Percentiles rank a stretch among this genome's conserved stretches.
These are phyloP conservation scores for Macrostomum lignano DNA, from an alignment of 1,140 invertebrate genomes.

Conservation along the genomic window DNA sequence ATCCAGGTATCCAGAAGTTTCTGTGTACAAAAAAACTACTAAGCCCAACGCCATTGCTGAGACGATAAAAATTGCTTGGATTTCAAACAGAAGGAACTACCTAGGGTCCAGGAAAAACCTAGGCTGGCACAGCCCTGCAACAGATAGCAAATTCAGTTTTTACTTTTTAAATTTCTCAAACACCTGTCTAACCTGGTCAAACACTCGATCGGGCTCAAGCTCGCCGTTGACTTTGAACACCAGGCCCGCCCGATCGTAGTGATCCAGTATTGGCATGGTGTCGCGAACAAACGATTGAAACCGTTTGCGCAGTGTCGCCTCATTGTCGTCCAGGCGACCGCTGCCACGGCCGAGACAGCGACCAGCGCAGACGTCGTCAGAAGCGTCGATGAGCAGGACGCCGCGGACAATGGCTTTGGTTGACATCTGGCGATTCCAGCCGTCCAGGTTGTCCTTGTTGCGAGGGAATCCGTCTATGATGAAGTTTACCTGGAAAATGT, in stretches of 20 bases:
- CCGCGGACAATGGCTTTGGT: conserved; percentile 55
- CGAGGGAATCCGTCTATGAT: conserved; percentile 92
- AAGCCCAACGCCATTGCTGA: no score
- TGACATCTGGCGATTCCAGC: conserved; percentile 60
- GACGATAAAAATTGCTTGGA: no score
- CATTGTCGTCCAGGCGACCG: conserved; percentile 64
- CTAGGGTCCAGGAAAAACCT: no score
- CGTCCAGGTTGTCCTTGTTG: conserved; percentile 78
- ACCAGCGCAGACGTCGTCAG: conserved; percentile 44
- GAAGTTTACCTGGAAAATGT: conserved; percentile 51
- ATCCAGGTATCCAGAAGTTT: no score
- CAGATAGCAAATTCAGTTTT: no score
- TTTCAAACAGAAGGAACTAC: no score
- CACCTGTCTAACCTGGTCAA: no score
- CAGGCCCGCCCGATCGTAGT: conserved; percentile 43
- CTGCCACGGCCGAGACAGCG: conserved; percentile 54
- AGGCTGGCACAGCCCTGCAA: no score
- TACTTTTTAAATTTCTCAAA: no score
- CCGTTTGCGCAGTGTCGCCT: conserved; percentile 54
- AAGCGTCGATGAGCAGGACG: conserved; percentile 74
- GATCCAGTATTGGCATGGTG: conserved; percentile 67
- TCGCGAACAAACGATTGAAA: conserved; percentile 40
- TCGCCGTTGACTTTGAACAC: conserved; percentile 50
- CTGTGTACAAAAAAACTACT: no score
- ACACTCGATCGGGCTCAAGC: conserved; percentile 37